Evolutionary conservation across 23 tunicate genomes (phyloP), one percentile per base, ranked within the genome.

Genomic region (Ciona savignyi): DNA sequence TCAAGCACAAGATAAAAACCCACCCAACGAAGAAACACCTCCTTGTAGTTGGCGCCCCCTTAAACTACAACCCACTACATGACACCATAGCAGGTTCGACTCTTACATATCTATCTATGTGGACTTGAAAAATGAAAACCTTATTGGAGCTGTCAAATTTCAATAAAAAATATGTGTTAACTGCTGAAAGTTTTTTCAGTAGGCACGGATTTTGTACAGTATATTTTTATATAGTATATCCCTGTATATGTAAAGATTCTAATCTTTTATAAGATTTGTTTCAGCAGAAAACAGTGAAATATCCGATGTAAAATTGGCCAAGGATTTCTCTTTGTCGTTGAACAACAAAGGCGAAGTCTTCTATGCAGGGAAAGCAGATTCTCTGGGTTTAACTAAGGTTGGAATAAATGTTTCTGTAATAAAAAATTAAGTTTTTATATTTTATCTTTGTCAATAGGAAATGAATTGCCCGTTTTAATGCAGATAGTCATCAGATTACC

Each of bases 351-450:
- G 91, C 11, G 61, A 73, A 64, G 91, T 85, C 25, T 78, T 31
- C 35, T 85, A 65, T 67, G 79, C 91, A 30, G 91, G 91, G 22
- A 76, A 70, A 23, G 28, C 83, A 2, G 73, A 72, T 28, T 26
- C 74, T 4, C 63, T 85, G 2, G 91, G 91, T 30, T 25, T 85
- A 63, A 79, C 25, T 23, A 69, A 78, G 75, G 91, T 85, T 4
- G 23, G 49, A 32, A 15, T 2, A 63, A 1, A 1, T 23, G 25
- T 3, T 61, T 61, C 25, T 2, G 27, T 61, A 49, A 49, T 20
- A 11, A 11, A 11, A 49, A 29, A 69, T 29, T 11, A 69, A 69
- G 20, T 24, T 65, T 19, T 65, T 22, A 65, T 25, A 65, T 24
- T n/a, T n/a, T n/a, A n/a, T n/a, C n/a, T n/a, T n/a, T n/a, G n/a